A percentile compares a stretch with the other conserved stretches of the same genome.
Evolutionary conservation across 2,888 invertebrate species (phyloP).

Genomic region (Tachina lurida): DNA sequence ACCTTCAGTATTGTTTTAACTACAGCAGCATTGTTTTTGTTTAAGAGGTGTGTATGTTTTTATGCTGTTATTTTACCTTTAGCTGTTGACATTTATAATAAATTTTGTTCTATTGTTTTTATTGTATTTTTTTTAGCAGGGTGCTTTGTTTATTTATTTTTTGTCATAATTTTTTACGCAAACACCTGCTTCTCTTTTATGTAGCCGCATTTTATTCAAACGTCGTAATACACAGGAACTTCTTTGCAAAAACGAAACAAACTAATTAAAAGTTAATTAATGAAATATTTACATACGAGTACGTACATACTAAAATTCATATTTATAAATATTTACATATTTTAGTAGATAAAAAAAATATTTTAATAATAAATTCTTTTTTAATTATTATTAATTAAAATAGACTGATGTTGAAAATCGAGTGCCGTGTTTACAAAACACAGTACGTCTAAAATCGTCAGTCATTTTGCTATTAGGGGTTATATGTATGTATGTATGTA

Average conservation of each 20-base stretch:
- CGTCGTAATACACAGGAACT: constrained; percentile 44
- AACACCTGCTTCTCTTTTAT: constrained; percentile 29
- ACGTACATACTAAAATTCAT: too few species aligned
- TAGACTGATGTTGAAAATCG: too few species aligned
- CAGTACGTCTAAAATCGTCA: too few species aligned
- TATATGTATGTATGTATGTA: too few species aligned
- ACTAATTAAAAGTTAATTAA: not conserved
- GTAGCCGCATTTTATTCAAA: not conserved
- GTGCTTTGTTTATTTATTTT: constrained; percentile 22
- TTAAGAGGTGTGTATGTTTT: constrained; percentile 16
- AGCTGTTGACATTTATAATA: constrained; percentile 51
- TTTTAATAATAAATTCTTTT: too few species aligned
- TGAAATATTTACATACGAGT: not conserved
- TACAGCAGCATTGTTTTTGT: constrained; percentile 72
- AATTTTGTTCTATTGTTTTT: constrained; percentile 51
- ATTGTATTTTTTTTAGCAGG: constrained; percentile 50
- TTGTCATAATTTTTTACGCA: constrained; percentile 6
- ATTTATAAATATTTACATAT: too few species aligned
- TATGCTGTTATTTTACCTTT: constrained; percentile 22
- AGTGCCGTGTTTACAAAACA: too few species aligned
- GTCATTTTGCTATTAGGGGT: too few species aligned
- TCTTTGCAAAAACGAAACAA: constrained; percentile 30
- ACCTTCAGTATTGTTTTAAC: not conserved
- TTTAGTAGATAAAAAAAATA: too few species aligned
- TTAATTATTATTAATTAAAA: too few species aligned